phyloP scores from a whole-genome alignment of 2,797 vertebrate genomes.

The Rhincodon typus region DNA sequence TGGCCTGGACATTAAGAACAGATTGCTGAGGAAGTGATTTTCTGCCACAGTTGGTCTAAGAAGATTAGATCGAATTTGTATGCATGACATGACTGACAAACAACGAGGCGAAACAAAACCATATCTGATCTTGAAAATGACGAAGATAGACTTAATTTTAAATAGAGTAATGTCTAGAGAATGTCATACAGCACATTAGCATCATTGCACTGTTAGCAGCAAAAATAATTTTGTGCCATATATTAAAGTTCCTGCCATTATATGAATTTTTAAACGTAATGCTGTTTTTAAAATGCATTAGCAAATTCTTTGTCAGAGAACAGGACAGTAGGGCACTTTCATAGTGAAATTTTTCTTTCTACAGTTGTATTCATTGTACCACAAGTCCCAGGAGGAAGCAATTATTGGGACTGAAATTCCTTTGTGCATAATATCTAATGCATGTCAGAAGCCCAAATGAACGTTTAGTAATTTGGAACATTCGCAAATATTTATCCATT shows the following conservation, averaged over 20 bases:
- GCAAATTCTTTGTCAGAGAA: background rate
- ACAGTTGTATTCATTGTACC: background rate
- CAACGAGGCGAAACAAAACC: background rate
- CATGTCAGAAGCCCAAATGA: background rate
- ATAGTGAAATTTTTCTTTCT: background rate
- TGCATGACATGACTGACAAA: slow-evolving; percentile 19
- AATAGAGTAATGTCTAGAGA: background rate
- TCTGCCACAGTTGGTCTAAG: background rate
- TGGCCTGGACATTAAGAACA: slow-evolving; percentile 19
- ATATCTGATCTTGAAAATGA: background rate
- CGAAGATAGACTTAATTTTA: background rate
- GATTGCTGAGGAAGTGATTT: slow-evolving; percentile 23
- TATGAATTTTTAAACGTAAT: background rate
- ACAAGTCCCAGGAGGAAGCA: background rate
- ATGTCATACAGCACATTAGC: background rate
- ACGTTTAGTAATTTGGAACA: background rate
- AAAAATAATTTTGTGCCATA: background rate
- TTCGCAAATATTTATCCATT: background rate
- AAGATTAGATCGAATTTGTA: background rate
- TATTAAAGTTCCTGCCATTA: background rate
- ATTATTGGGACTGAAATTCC: background rate
- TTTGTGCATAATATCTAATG: background rate
- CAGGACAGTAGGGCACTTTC: background rate
- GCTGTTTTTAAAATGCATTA: background rate
- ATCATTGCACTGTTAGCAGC: background rate